Conservation (phyloP, 2,888 invertebrate genomes). For the Desoria tigrina region DNA sequence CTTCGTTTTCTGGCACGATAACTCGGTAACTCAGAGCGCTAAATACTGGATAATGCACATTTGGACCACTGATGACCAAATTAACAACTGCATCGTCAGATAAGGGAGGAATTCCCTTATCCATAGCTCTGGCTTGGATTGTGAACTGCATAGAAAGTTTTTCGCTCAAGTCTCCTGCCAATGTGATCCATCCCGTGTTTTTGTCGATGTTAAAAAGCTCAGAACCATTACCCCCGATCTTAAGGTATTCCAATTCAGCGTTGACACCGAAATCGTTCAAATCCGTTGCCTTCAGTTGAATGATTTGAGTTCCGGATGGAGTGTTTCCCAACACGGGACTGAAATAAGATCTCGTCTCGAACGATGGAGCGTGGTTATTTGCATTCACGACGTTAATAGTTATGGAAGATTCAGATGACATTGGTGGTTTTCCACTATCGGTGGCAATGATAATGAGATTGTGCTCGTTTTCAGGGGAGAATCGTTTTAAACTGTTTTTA, state of each 20-base stretch:
- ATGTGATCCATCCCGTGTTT: constrained; percentile 77
- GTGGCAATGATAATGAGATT: constrained; percentile 81
- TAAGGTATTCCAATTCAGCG: constrained; percentile 79
- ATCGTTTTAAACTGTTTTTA: constrained; percentile 70
- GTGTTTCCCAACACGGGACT: constrained; percentile 81
- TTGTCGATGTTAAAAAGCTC: constrained; percentile 73
- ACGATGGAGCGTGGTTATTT: constrained; percentile 86
- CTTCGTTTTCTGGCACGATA: constrained; percentile 82
- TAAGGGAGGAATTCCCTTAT: constrained; percentile 85
- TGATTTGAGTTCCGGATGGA: constrained; percentile 68
- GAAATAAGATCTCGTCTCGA: constrained; percentile 72
- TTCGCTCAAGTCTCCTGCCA: constrained; percentile 65
- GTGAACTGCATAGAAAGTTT: constrained; percentile 64
- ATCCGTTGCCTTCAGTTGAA: constrained; percentile 70
- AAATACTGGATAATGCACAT: constrained; percentile 76
- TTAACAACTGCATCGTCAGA: constrained; percentile 72
- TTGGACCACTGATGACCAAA: constrained; percentile 82
- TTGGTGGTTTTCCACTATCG: constrained; percentile 92
- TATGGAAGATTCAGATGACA: constrained; percentile 84
- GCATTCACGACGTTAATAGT: constrained; percentile 87
- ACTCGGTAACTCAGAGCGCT: constrained; percentile 81
- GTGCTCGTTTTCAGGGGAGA: constrained; percentile 86
- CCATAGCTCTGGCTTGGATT: constrained; percentile 73
- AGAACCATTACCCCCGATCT: constrained; percentile 75
- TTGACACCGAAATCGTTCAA: constrained; percentile 82